Conservation (phyloP, 2,113 vertebrate species). For the Melanerpes aurifrons region DNA sequence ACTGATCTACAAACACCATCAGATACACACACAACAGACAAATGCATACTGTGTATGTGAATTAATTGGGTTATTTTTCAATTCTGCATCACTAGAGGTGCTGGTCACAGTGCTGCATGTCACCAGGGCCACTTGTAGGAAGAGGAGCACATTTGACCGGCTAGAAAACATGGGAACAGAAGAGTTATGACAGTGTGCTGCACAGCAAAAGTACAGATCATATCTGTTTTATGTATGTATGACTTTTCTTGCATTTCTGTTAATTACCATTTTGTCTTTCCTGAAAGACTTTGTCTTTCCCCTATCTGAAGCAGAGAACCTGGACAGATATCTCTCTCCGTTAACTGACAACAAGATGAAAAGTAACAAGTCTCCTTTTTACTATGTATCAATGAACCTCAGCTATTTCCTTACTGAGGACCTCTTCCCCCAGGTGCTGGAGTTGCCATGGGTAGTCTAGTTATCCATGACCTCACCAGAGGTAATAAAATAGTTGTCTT, state of each 20-base stretch:
- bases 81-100: neutral
- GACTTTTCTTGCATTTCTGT: neutral
- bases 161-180: neutral
- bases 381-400: neutral
- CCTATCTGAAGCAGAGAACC: neutral
- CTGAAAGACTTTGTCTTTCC: neutral
- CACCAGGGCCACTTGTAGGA: neutral
- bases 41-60: rapidly evolving
- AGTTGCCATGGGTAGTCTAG: neutral
- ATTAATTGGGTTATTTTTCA: neutral
- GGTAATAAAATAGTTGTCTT: neutral
- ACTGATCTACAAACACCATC: neutral
- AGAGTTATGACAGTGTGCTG: neutral
- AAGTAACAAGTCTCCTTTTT: neutral
- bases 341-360: neutral
- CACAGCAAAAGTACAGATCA: neutral
- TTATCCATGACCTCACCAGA: neutral
- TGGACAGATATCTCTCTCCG: neutral
- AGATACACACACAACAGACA: neutral
- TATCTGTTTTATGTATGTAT: rapidly evolving
- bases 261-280: neutral
- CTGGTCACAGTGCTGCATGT: neutral
- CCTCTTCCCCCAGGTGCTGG: rapidly evolving
- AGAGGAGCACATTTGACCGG: neutral
- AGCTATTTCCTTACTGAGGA: neutral